Evolutionary conservation across 2,888 invertebrate species (phyloP).

Genomic region (Gari tellinella): DNA sequence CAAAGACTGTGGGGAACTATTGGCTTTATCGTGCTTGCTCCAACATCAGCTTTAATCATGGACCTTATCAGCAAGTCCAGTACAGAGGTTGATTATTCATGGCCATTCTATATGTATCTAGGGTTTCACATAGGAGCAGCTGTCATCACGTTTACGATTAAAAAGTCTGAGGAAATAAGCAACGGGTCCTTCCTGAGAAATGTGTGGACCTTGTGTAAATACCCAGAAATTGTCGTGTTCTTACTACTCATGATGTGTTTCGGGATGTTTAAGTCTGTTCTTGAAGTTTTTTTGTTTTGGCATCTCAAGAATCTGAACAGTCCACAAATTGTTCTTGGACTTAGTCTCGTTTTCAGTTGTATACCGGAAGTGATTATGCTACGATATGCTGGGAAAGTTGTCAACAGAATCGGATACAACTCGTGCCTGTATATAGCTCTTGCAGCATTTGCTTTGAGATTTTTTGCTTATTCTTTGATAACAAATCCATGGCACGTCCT

Average conservation of each 20-base stretch:
- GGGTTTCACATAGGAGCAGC: slow-evolving; percentile 90
- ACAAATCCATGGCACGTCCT: slow-evolving; percentile 93
- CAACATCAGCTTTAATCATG: slow-evolving; percentile 79
- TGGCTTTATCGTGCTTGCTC: slow-evolving; percentile 88
- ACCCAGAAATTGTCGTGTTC: slow-evolving; percentile 92
- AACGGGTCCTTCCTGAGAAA: slow-evolving; percentile 88
- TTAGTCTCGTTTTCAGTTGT: slow-evolving; percentile 75
- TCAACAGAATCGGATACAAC: slow-evolving; percentile 90
- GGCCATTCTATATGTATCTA: slow-evolving; percentile 84
- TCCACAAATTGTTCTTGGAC: slow-evolving; percentile 74
- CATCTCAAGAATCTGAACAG: slow-evolving; percentile 87
- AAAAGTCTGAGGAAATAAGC: slow-evolving; percentile 64
- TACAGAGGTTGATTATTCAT: slow-evolving; percentile 63
- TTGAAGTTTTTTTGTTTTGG: slow-evolving; percentile 94
- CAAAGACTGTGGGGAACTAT: slow-evolving; percentile 95
- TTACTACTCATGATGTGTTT: slow-evolving; percentile 92
- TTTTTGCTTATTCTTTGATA: slow-evolving; percentile 92
- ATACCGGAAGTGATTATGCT: slow-evolving; percentile 83
- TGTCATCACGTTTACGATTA: slow-evolving; percentile 87
- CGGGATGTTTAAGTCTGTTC: slow-evolving; percentile 95
- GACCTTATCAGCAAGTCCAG: slow-evolving; percentile 57
- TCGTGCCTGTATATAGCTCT: slow-evolving; percentile 93
- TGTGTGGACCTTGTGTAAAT: slow-evolving; percentile 90
- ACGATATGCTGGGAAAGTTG: slow-evolving; percentile 93
- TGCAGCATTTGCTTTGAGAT: slow-evolving; percentile 91